Percentiles rank a stretch among this genome's conserved stretches.
Evolutionary conservation across 2,888 invertebrate species (phyloP).

Genomic region (Cephus rjabovi): DNA sequence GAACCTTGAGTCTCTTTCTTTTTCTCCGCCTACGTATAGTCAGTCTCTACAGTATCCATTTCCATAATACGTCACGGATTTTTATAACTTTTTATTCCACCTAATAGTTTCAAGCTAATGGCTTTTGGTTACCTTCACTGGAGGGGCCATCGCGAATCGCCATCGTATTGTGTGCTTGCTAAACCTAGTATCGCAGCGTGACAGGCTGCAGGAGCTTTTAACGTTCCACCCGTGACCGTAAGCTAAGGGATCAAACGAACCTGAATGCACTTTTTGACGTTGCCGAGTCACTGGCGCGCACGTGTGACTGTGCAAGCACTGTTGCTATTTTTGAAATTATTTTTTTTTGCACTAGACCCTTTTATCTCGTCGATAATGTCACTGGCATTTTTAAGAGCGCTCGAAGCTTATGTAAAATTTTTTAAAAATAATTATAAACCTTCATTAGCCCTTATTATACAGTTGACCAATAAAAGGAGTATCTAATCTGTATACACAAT

Average conservation of each 20-base stretch:
- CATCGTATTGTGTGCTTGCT: not conserved
- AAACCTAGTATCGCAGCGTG: not conserved
- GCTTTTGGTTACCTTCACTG: slow-evolving; percentile 38
- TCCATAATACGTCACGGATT: slow-evolving; percentile 29
- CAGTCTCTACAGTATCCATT: slow-evolving; percentile 16
- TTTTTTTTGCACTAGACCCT: too few species aligned
- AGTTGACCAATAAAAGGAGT: not conserved
- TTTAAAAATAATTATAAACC: not conserved
- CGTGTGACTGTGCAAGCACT: not conserved
- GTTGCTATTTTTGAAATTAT: too few species aligned
- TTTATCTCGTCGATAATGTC: too few species aligned
- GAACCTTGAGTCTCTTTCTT: not conserved
- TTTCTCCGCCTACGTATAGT: not conserved
- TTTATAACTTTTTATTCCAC: slow-evolving; percentile 28
- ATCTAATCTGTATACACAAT: not conserved
- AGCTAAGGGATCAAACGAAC: not conserved
- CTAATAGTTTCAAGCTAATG: slow-evolving; percentile 52
- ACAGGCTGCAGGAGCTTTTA: slow-evolving; percentile 43
- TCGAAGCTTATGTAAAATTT: too few species aligned
- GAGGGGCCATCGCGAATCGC: not conserved
- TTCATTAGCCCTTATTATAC: not conserved
- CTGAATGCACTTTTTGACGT: not conserved
- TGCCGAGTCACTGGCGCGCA: not conserved
- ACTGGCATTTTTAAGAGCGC: too few species aligned
- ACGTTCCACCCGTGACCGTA: slow-evolving; percentile 29